Conservation (phyloP, 2,888 invertebrate genomes). For the Odontocolon sp. region DNA sequence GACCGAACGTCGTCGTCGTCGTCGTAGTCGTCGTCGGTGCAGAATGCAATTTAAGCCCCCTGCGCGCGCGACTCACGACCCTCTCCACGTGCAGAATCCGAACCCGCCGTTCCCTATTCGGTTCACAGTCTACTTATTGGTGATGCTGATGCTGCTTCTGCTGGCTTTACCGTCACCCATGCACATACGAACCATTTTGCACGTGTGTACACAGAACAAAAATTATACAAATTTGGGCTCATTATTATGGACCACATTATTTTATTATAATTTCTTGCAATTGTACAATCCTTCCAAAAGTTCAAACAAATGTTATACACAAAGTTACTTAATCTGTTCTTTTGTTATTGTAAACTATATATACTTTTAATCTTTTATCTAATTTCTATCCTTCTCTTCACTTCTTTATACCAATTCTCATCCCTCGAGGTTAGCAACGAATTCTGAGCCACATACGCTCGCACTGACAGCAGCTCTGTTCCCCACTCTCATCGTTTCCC, state of each 20-base stretch:
- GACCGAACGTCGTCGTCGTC: constrained; percentile 53
- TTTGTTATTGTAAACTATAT: no score
- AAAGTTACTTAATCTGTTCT: no score
- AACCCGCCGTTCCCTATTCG: background rate
- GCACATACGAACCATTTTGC: no score
- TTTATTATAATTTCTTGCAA: no score
- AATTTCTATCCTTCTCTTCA: constrained; percentile 17
- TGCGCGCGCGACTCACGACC: constrained; percentile 60
- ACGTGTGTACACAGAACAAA: no score
- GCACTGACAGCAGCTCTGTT: constrained; percentile 3
- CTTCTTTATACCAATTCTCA: constrained; percentile 15
- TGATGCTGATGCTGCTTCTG: constrained; percentile 12
- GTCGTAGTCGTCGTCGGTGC: constrained; percentile 60
- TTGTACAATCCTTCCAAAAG: no score
- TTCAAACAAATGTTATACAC: no score
- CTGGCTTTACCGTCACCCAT: no score
- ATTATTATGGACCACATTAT: no score
- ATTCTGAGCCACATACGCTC: background rate
- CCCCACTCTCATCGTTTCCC: constrained; percentile 34
- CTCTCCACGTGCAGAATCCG: constrained; percentile 56
- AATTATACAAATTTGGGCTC: no score
- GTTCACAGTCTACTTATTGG: background rate
- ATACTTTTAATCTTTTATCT: no score
- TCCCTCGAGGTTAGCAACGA: background rate
- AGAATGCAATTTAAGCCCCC: constrained; percentile 74